These are phyloP conservation scores for Callipepla squamata DNA, from an alignment of 2,113 vertebrate species.

Conservation along the genomic window DNA sequence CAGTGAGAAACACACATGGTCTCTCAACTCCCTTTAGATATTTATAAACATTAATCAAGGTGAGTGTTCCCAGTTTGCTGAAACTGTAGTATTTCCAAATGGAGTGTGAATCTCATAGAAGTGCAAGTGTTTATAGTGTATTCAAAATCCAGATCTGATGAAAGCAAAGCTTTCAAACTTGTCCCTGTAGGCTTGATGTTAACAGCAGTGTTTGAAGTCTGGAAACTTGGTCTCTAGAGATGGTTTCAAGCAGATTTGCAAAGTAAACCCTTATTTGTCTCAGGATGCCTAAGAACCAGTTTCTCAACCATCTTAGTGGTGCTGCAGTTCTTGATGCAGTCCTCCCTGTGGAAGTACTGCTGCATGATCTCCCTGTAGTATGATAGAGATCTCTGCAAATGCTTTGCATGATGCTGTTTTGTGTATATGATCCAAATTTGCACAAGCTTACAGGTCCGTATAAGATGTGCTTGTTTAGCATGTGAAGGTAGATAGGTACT, in stretches of 20 bases:
- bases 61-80: background rate
- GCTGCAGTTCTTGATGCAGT: background rate
- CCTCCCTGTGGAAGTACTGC: background rate
- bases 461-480: background rate
- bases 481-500: background rate
- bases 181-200: background rate
- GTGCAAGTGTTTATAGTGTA: background rate
- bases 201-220: background rate
- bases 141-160: background rate
- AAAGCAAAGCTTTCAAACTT: background rate
- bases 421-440: background rate
- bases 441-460: background rate
- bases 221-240: background rate
- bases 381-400: background rate
- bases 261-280: background rate
- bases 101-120: background rate
- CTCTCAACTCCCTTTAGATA: too few relatives aligned
- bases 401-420: background rate
- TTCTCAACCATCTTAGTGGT: background rate
- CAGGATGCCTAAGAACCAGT: background rate
- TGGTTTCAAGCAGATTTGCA: background rate
- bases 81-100: background rate
- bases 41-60: background rate
- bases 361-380: background rate
- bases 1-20: too few relatives aligned